Conservation (phyloP, 2,888 invertebrate genomes). For the Mechanitis messenoides region DNA sequence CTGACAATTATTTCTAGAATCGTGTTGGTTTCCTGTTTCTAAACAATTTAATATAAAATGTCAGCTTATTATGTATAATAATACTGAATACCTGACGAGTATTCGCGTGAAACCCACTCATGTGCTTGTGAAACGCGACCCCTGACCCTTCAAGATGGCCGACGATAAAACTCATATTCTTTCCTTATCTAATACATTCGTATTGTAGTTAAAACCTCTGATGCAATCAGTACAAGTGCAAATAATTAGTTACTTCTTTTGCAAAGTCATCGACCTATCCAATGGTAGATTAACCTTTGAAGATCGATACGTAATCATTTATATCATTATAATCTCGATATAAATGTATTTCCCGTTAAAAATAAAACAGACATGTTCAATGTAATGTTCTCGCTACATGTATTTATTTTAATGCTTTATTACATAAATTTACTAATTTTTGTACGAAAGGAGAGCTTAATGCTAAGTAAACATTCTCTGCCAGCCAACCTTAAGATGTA, state of each 20-base stretch:
- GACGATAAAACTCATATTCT: conserved; percentile 55
- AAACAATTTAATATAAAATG: conserved; percentile 24
- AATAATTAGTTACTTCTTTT: conserved; percentile 44
- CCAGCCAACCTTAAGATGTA: no score
- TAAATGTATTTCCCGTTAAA: conserved; percentile 10
- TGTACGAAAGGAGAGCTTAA: no score
- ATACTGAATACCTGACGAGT: conserved; percentile 27
- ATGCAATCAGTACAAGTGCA: conserved; percentile 41
- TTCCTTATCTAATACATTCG: conserved; percentile 49
- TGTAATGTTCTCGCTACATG: no score
- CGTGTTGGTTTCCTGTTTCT: conserved; percentile 21
- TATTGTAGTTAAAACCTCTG: conserved; percentile 17
- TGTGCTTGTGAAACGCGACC: conserved; percentile 61
- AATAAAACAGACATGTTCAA: no score
- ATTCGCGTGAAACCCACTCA: conserved; percentile 43
- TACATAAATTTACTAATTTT: no score
- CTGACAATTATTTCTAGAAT: conserved; percentile 25
- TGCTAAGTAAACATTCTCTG: no score
- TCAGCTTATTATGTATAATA: conserved; percentile 32
- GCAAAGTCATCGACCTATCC: conserved; percentile 28
- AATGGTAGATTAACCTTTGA: conserved; percentile 19
- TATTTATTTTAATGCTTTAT: no score
- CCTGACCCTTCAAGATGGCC: conserved; percentile 67
- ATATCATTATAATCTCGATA: no score
- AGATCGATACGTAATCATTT: neutral